Conservation (phyloP, 2,113 vertebrate species). For the Apteryx owenii region DNA sequence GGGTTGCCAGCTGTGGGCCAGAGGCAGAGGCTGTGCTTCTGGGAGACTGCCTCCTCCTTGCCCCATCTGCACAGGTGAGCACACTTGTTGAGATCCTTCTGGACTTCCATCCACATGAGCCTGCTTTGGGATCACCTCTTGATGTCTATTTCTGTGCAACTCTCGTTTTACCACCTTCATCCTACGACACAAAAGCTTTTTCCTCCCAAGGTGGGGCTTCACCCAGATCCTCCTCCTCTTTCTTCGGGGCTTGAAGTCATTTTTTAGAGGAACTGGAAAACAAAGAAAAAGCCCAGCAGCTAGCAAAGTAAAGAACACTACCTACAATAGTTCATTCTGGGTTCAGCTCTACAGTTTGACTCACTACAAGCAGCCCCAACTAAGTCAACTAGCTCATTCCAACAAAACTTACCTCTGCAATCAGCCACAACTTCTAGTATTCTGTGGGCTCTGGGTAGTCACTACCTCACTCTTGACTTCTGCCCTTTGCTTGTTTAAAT, state of each 20-base stretch:
- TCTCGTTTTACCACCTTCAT: not conserved
- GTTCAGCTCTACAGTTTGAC: not conserved
- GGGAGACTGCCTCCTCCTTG: not conserved
- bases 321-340: not conserved
- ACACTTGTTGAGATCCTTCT: not conserved
- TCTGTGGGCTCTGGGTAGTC: accelerated
- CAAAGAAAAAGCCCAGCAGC: not conserved
- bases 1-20: not conserved
- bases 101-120: not conserved
- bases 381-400: not conserved
- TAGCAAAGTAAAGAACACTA: not conserved
- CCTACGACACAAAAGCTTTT: not conserved
- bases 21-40: not conserved
- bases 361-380: not conserved
- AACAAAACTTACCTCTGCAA: not conserved
- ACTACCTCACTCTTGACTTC: not conserved
- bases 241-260: not conserved
- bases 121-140: not conserved
- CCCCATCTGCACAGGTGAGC: not conserved
- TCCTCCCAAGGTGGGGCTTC: not conserved
- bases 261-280: conserved; percentile 2
- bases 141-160: not conserved
- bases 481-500: not conserved
- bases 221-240: not conserved
- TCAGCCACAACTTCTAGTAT: not conserved